These are phyloP conservation scores for Ptilorrhoa leucosticta DNA, from an alignment of 2,113 vertebrate genomes.

Conservation along the genomic window DNA sequence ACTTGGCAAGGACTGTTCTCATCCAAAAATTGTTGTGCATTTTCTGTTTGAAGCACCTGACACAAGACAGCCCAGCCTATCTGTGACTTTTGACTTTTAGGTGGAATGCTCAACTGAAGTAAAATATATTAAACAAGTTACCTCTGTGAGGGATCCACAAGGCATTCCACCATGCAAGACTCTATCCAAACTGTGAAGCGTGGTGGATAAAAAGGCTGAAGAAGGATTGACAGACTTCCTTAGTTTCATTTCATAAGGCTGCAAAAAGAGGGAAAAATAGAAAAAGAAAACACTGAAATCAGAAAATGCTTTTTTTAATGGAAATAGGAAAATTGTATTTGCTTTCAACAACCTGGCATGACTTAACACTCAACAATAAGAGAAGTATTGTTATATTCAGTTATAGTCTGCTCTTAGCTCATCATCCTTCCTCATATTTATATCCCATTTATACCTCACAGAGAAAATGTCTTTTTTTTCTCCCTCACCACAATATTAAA, in stretches of 20 bases:
- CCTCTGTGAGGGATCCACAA: constrained; percentile 83
- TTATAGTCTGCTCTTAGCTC: background rate
- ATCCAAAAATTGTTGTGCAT: background rate
- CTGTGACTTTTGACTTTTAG: background rate
- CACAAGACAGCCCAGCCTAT: background rate
- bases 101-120: background rate
- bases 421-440: background rate
- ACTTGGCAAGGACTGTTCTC: background rate
- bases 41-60: background rate
- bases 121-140: constrained; percentile 17
- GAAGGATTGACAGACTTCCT: constrained; percentile 35
- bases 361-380: background rate
- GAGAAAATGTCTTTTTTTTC: background rate
- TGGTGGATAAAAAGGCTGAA: constrained; percentile 72
- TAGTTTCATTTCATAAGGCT: constrained; percentile 77
- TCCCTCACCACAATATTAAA: background rate
- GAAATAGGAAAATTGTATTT: background rate
- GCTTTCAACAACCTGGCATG: background rate
- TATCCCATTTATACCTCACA: background rate
- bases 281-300: background rate
- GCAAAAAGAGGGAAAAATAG: background rate
- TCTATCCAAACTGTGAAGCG: constrained; percentile 69
- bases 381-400: background rate
- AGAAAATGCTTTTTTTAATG: background rate
- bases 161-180: constrained; percentile 77